Base-by-base conservation (phyloP, 2,113 vertebrate species). In the Tylochromis polylepis region DNA sequence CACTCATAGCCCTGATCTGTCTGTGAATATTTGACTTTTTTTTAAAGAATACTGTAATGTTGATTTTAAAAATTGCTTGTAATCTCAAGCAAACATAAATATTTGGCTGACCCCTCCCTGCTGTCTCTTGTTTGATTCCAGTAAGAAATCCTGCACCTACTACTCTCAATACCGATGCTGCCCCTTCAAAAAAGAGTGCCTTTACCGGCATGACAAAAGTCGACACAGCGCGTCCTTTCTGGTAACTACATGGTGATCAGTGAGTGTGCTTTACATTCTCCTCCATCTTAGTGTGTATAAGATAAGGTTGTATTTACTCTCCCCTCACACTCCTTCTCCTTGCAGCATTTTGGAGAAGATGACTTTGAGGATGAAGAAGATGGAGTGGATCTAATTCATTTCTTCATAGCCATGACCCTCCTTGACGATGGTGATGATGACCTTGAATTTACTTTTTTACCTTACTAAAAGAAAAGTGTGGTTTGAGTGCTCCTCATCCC, bases 181-280 rank as follows among this genome's bases (percentile, higher is more conserved):
- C 88, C 98, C 98, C 1, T 99, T 98, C 92, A 96, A 96, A 85
- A 95, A 96, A 0, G 97, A 98, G 79, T 98, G 98, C 75, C 97
- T 98, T 89, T 98, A 97, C 92, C 93, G 94, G 31, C 97, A 98
- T 11, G 96, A 97, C 36, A 86, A 79, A 85, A 60, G 59, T 22
- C 20, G 60, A 53, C 88, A 53, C 78, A 15, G 38, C 51, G 9
- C 86, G 88, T 92, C 91, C 6, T 67, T 84, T 46, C 81, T 77
- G 86, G 96, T 96, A 92, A 91, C 8, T 65, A 18, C 67, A 16
- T 20, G 5, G 16, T 49, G 14, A 29, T 60, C 11, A 2, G 12
- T 8, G 5, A 27, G 18, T 43, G 27, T 34, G 27, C 43, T 12
- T 3, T 22, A 24, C 24, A 6, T 9, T 58, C 18, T 84, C 4